Base-by-base conservation (phyloP, 2,113 vertebrate genomes). In the Craseonycteris thonglongyai region DNA sequence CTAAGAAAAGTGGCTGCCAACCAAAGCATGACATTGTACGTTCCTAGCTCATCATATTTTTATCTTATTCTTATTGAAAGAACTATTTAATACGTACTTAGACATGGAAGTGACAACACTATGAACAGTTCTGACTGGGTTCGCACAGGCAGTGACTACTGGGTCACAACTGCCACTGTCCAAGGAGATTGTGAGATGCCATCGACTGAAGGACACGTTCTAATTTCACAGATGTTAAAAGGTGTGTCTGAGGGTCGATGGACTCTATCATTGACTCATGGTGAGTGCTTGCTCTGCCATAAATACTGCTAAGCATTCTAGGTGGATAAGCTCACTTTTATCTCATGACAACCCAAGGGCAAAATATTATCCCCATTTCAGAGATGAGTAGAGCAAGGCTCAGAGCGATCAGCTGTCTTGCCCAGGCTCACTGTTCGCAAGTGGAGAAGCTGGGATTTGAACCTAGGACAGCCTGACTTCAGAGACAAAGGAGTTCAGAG, bases 1-100 rank as follows among this genome's bases (percentile, higher is more conserved):
- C 90, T 59, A n/a, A 71, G 82, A 71, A 80, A 58, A 61, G 90
- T 11, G 22, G 54, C 82, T 76, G 80, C 30, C 45, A 38, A 2
- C 8, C 1, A 11, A 28, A 42, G 80, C 3, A 5, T 47, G 79
- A 5, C 61, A 33, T 0, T 0, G 14, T 2, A 69, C 63, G 74
- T 68, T 75, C 56, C 49, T 8, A n/a, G 74, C 56, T 65, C 42
- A 24, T 28, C 9, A 0, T 16, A 13, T 21, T 86, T 90, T 71
- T n/a, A 33, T 71, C 71, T 65, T 54, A 71, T 79, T 92, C 65
- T 63, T 9, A 7, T 5, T 21, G 40, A 81, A 75, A 85, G 93
- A 85, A 40, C 65, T 40, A 5, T 38, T 42, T 19, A 61, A 66
- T 13, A 6, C 35, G 56, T 38, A 28, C 59, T 21, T 6, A 66